A percentile compares a stretch with the other conserved stretches of the same genome.
phyloP scores from a whole-genome alignment of 2,797 vertebrate genomes.

The Myripristis murdjan region DNA sequence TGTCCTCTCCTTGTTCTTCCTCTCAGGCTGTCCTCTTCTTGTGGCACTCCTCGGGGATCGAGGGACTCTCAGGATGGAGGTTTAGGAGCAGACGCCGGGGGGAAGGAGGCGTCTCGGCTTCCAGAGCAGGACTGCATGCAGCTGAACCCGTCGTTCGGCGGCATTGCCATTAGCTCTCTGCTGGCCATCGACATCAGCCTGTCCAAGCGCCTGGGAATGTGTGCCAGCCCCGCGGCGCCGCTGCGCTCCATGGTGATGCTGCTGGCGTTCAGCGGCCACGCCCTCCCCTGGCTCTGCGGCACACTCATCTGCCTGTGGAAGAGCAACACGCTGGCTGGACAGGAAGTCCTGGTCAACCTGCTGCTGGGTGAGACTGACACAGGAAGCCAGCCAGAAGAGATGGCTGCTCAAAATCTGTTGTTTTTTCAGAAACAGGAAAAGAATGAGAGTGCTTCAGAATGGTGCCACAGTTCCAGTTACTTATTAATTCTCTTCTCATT shows the following conservation, averaged over 20 bases:
- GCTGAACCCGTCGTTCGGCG: conserved; percentile 93
- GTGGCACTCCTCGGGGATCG: conserved; percentile 40
- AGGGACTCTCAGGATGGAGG: conserved; percentile 55
- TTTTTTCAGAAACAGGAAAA: too few relatives aligned
- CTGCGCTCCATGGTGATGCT: conserved; percentile 92
- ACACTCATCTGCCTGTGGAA: conserved; percentile 91
- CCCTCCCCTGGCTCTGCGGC: conserved; percentile 90
- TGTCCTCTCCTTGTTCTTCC: too few relatives aligned
- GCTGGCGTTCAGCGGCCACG: conserved; percentile 92
- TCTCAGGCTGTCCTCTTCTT: too few relatives aligned
- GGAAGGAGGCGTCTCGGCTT: conserved; percentile 71
- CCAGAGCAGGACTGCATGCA: conserved; percentile 97
- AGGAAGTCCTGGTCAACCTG: conserved; percentile 95
- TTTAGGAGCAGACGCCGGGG: conserved; percentile 65
- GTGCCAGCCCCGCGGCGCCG: conserved; percentile 89
- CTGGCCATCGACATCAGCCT: conserved; percentile 94
- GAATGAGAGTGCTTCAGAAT: too few relatives aligned
- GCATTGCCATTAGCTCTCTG: conserved; percentile 93
- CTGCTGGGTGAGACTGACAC: conserved; percentile 90
- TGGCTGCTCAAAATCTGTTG: too few relatives aligned
- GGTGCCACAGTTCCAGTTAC: too few relatives aligned
- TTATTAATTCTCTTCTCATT: too few relatives aligned
- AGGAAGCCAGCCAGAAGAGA: too few relatives aligned
- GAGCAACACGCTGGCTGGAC: conserved; percentile 93
- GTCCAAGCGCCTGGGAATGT: conserved; percentile 92